phyloP scores from a whole-genome alignment of 2,888 invertebrate species.

The Dioctria linearis region DNA sequence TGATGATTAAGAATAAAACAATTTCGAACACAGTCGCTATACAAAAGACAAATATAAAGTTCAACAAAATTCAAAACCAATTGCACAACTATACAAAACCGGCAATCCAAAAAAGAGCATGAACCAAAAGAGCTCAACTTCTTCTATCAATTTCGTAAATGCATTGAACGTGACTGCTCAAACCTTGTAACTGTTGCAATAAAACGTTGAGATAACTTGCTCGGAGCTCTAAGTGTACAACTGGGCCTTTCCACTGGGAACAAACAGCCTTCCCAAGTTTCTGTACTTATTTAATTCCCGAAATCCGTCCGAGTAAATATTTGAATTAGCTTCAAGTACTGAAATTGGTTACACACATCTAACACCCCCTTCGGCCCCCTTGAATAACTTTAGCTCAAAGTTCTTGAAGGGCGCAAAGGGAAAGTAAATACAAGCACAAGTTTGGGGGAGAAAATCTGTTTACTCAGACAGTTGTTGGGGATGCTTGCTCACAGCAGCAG shows the following conservation, averaged over 20 bases:
- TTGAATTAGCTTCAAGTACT: conserved; percentile 52
- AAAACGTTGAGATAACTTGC: neutral
- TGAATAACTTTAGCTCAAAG: conserved; percentile 48
- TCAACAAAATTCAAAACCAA: neutral
- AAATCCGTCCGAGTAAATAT: conserved; percentile 51
- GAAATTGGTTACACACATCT: conserved; percentile 51
- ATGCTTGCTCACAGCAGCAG: conserved; percentile 33
- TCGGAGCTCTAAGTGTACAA: neutral
- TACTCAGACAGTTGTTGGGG: conserved; percentile 39
- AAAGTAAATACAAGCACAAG: conserved; percentile 49
- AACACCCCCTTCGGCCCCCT: conserved; percentile 29
- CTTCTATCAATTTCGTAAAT: conserved; percentile 24
- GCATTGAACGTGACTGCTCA: conserved; percentile 4
- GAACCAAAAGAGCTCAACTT: neutral
- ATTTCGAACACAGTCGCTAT: too few species aligned
- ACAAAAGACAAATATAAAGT: neutral
- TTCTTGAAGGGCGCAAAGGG: conserved; percentile 37
- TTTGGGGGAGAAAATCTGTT: conserved; percentile 46
- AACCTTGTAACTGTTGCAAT: neutral
- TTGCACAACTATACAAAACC: neutral
- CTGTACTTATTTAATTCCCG: conserved; percentile 46
- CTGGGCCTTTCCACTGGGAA: conserved; percentile 7
- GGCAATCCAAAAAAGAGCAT: neutral
- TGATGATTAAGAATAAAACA: too few species aligned
- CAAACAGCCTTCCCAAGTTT: conserved; percentile 18